Evolutionary conservation across 1,140 invertebrate genomes (phyloP).

Genomic region (Caerostris extrusa): DNA sequence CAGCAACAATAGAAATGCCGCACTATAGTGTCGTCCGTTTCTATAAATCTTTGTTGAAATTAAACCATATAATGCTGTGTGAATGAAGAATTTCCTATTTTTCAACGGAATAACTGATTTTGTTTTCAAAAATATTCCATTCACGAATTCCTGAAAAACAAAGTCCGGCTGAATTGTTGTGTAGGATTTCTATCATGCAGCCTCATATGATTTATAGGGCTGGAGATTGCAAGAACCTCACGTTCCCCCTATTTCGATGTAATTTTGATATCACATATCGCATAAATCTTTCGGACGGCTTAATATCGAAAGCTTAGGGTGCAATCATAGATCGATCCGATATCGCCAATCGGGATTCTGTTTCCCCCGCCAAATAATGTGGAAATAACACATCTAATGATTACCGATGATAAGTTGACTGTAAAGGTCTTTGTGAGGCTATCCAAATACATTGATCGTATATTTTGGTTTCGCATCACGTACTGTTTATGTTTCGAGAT

Average conservation of each 20-base stretch:
- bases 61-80: no score
- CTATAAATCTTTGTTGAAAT: no score
- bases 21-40: no score
- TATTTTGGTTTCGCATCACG: neutral
- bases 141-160: no score
- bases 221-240: neutral
- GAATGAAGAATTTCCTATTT: no score
- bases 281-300: slow-evolving; percentile 23
- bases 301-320: neutral
- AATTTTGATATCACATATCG: neutral
- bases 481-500: no score
- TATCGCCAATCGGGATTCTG: neutral
- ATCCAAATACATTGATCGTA: neutral
- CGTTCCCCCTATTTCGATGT: neutral
- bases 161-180: neutral
- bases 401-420: neutral
- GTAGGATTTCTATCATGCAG: neutral
- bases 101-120: no score
- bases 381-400: neutral
- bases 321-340: neutral
- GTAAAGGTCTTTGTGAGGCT: no score
- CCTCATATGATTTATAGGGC: neutral
- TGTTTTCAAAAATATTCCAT: no score
- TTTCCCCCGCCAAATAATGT: neutral
- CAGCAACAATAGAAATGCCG: no score